Base-by-base conservation (phyloP, 2,888 invertebrate genomes). In the Cephus sareptanus region DNA sequence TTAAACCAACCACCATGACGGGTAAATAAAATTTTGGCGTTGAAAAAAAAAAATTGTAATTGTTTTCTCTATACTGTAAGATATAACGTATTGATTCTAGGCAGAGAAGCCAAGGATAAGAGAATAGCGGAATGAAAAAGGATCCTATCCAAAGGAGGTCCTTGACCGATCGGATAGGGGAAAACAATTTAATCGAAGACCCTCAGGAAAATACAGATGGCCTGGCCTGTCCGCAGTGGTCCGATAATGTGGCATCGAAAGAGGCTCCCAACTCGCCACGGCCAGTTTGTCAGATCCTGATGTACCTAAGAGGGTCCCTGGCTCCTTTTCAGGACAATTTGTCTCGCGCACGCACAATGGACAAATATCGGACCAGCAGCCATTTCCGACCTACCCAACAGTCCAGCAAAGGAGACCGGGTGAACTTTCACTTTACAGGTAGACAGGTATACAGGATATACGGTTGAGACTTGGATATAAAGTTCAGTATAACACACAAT, bases 241-340 rank as follows among this genome's bases (percentile, higher is more conserved):
- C 88, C 88, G 89, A 90, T 90, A 90, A 90, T 90, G 89, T 87
- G 90, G 87, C 87, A 85, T 85, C 85, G 83, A 84, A 84, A 87
- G 87, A 87, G 87, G 86, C 86, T 84, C 87, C 81, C 85, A 86
- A 87, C 86, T 87, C 88, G 85, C 87, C 87, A 82, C 82, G 89
- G 86, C 87, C 89, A 90, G 89, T 90, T 90, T 90, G 89, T 90
- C 89, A 89, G 88, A 82, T 84, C 81, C 83, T 85, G 86, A 88
- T 87, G 87, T 87, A 85, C 86, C 85, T 87, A 85, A 85, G 86
- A 85, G 87, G 84, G 85, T 83, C 77, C 78, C 77, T 56, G 56
- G 56, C 79, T 76, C 76, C 76, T 76, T 78, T 76, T 78, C 80
- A 75, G 78, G 69, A 73, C 80, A 70, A 80, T 81, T 81, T 79